A percentile compares a stretch with the other conserved stretches of the same genome.
These are phyloP conservation scores for Fragum sueziense DNA, from an alignment of 2,888 invertebrate genomes.

Conservation along the genomic window DNA sequence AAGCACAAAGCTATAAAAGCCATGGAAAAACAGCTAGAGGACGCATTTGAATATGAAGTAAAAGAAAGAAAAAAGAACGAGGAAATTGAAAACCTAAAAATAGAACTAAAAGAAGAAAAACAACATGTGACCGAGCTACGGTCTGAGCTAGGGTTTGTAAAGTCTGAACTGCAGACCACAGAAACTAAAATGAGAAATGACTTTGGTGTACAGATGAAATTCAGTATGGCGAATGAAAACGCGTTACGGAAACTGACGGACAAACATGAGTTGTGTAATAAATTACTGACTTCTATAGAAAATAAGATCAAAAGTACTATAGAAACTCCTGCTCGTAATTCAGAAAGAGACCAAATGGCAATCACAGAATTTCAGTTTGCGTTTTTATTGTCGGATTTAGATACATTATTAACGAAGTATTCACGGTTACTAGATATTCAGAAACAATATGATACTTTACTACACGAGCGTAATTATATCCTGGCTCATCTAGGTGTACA, in stretches of 20 bases:
- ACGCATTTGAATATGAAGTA: constrained; percentile 67
- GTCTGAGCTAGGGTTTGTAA: constrained; percentile 60
- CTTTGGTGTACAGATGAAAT: constrained; percentile 70
- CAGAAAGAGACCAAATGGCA: constrained; percentile 61
- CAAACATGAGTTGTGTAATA: constrained; percentile 44
- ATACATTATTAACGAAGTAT: constrained; percentile 65
- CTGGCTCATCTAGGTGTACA: constrained; percentile 68
- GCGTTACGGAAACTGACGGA: constrained; percentile 63
- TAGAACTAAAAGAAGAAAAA: constrained; percentile 50
- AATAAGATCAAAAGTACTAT: constrained; percentile 45
- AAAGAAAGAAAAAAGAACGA: constrained; percentile 60
- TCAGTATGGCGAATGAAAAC: constrained; percentile 73
- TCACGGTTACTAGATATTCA: constrained; percentile 61
- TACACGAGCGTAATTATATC: constrained; percentile 71
- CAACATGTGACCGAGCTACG: constrained; percentile 61
- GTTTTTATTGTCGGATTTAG: constrained; percentile 68
- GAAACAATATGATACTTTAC: constrained; percentile 66
- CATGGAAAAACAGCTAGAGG: constrained; percentile 71
- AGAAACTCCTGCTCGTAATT: constrained; percentile 46
- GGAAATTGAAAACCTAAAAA: constrained; percentile 62
- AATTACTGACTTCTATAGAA: constrained; percentile 44
- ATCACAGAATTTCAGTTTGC: constrained; percentile 62
- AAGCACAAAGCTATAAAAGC: constrained; percentile 76
- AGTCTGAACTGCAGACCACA: constrained; percentile 57
- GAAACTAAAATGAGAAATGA: constrained; percentile 66